Percentiles rank a stretch among this genome's conserved stretches.
phyloP scores from a whole-genome alignment of 2,113 vertebrate species.

The Microcebus lehilahytsara region DNA sequence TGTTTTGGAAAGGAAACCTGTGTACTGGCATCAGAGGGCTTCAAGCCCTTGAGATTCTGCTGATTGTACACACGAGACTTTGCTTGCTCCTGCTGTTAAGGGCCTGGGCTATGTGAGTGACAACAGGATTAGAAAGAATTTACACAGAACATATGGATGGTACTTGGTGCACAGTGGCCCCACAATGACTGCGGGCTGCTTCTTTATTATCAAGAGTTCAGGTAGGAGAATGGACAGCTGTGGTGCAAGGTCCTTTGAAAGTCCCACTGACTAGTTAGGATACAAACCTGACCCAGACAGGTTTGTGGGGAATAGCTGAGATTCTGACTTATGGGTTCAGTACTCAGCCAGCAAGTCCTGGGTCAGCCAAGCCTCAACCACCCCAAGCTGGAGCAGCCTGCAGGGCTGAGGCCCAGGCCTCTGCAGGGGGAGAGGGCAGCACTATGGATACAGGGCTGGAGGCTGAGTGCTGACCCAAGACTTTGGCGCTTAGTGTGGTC shows the following conservation, averaged over 20 bases:
- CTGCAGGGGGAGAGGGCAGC: not conserved
- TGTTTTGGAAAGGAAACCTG: not conserved
- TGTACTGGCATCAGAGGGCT: not conserved
- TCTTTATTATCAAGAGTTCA: not conserved
- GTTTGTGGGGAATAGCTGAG: not conserved
- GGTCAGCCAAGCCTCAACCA: not conserved
- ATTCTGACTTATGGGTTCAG: not conserved
- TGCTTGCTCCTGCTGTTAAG: not conserved
- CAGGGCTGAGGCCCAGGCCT: accelerated
- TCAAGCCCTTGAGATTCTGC: not conserved
- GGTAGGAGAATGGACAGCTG: too few species aligned
- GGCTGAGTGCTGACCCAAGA: not conserved
- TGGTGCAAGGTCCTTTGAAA: not conserved
- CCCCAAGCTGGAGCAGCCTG: not conserved
- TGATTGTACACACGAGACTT: not conserved
- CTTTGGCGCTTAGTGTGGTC: not conserved
- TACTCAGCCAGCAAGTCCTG: not conserved
- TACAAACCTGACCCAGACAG: not conserved
- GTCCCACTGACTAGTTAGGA: not conserved
- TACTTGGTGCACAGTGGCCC: not conserved
- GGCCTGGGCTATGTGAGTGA: not conserved
- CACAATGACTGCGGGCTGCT: not conserved
- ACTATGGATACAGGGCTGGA: too few species aligned
- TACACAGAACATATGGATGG: not conserved
- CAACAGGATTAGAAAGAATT: not conserved